These are phyloP conservation scores for Ditylenchus dipsaci DNA, from an alignment of 1,140 invertebrate species.

Conservation along the genomic window DNA sequence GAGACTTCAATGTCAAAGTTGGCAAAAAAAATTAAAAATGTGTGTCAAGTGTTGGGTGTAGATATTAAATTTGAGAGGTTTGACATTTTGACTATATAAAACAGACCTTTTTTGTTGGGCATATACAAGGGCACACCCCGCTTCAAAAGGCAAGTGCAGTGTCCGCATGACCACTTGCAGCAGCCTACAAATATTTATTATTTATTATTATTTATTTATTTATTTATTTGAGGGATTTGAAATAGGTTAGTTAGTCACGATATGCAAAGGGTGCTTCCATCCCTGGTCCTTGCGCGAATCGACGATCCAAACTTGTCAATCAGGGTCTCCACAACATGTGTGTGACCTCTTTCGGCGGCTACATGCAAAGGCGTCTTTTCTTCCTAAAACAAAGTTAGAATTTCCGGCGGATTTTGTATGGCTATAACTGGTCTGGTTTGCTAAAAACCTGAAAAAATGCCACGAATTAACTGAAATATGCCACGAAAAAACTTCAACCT, in stretches of 20 bases:
- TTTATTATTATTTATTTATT: too few relatives aligned
- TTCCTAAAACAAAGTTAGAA: slow-evolving; percentile 57
- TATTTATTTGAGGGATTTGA: not conserved
- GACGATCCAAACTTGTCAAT: slow-evolving; percentile 85
- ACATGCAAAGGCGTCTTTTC: slow-evolving; percentile 93
- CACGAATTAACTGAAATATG: too few relatives aligned
- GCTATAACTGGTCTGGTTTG: too few relatives aligned
- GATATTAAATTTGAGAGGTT: too few relatives aligned
- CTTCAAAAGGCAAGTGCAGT: slow-evolving; percentile 97
- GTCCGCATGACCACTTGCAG: slow-evolving; percentile 85
- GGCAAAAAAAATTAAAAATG: too few relatives aligned
- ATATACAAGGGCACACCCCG: slow-evolving; percentile 98
- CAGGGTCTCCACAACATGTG: slow-evolving; percentile 84
- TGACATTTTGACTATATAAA: too few relatives aligned
- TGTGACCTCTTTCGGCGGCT: slow-evolving; percentile 92
- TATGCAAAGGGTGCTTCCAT: slow-evolving; percentile 96
- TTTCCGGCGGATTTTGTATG: too few relatives aligned
- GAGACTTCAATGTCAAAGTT: too few relatives aligned
- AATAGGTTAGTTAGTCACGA: slow-evolving; percentile 62
- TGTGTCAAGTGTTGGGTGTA: too few relatives aligned
- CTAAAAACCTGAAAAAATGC: too few relatives aligned
- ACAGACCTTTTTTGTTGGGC: slow-evolving; percentile 77
- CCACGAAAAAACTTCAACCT: too few relatives aligned
- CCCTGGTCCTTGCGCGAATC: slow-evolving; percentile 61
- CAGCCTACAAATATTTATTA: slow-evolving; percentile 14